These are phyloP conservation scores for Cantharis nigra DNA, from an alignment of 2,888 invertebrate species.

Conservation along the genomic window DNA sequence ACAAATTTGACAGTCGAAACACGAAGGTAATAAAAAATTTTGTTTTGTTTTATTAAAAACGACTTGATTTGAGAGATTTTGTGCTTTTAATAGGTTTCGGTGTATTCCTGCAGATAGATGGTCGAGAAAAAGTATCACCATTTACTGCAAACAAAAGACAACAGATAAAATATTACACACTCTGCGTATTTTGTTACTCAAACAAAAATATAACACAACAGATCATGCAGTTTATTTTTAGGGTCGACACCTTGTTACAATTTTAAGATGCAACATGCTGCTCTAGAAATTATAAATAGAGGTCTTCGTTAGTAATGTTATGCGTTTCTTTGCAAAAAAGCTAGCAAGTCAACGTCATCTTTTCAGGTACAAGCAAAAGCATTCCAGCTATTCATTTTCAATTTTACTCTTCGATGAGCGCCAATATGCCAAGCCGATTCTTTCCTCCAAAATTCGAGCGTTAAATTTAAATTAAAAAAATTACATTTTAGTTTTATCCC, in stretches of 20 bases:
- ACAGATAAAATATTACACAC: not conserved
- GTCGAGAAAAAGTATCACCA: conserved; percentile 7
- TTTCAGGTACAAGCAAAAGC: not conserved
- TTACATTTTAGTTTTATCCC: not conserved
- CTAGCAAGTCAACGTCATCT: not conserved
- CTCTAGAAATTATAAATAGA: not conserved
- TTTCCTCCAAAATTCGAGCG: too few relatives aligned
- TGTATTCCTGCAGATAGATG: conserved; percentile 6
- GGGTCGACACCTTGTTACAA: not conserved
- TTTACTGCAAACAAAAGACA: conserved; percentile 23
- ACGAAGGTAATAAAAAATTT: conserved; percentile 15
- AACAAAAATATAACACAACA: not conserved
- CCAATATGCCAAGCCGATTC: not conserved
- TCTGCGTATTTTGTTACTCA: not conserved
- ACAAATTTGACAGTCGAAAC: conserved; percentile 14
- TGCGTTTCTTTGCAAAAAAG: not conserved
- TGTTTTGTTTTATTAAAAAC: not conserved
- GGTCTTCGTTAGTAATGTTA: not conserved
- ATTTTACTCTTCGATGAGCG: not conserved
- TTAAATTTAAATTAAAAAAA: too few relatives aligned
- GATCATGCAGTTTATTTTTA: not conserved
- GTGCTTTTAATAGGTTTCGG: not conserved
- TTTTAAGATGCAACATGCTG: not conserved
- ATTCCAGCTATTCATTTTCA: not conserved
- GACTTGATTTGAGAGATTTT: not conserved